These are phyloP conservation scores for Aphaenogaster floridana DNA, from an alignment of 1,140 invertebrate genomes.

Conservation along the genomic window DNA sequence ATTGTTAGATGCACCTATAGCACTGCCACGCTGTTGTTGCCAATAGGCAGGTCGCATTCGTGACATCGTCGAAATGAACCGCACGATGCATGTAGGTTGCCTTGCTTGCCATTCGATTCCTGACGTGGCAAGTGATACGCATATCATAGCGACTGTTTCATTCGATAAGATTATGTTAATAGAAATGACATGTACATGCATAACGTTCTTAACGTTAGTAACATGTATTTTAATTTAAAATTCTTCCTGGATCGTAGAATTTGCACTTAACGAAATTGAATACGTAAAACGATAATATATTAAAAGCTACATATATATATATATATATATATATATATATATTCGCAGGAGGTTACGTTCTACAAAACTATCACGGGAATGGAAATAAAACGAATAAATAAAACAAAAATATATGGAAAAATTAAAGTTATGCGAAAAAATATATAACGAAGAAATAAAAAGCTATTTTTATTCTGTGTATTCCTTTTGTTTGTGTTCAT, in stretches of 20 bases:
- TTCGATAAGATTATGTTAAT: constrained; percentile 30
- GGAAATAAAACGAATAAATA: neutral
- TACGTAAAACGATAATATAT: neutral
- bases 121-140: constrained; percentile 19
- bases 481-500: neutral
- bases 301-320: constrained; percentile 1
- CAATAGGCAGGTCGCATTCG: constrained; percentile 60
- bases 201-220: neutral
- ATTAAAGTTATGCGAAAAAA: neutral
- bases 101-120: constrained; percentile 40
- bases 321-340: too few species aligned
- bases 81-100: constrained; percentile 40
- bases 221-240: neutral
- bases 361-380: neutral
- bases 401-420: constrained; percentile 1
- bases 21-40: constrained; percentile 48
- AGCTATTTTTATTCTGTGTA: neutral
- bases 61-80: constrained; percentile 53
- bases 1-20: constrained; percentile 48
- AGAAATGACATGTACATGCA: neutral
- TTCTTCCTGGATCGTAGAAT: constrained; percentile 20
- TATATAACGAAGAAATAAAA: neutral
- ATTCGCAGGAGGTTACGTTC: neutral
- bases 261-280: constrained; percentile 38
- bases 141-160: neutral